Evolutionary conservation across 2,797 vertebrate species (phyloP).

Genomic region (Petrocephalus schoutedeni): DNA sequence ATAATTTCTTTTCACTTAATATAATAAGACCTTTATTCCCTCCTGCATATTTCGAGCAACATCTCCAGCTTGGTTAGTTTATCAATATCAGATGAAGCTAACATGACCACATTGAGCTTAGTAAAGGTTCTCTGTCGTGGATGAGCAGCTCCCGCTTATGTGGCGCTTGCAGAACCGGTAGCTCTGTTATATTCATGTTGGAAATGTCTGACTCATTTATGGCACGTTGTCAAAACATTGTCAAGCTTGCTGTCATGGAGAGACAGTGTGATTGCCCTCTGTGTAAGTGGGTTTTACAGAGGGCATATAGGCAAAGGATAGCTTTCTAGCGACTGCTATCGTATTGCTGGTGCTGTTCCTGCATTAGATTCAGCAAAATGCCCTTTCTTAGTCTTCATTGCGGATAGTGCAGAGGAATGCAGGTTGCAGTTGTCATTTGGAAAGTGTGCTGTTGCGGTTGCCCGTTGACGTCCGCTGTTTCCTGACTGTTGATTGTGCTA

Average conservation of each 20-base stretch:
- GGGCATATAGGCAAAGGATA: background rate
- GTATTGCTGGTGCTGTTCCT: background rate
- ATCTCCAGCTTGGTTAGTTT: background rate
- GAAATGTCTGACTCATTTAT: background rate
- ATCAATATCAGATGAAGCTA: background rate
- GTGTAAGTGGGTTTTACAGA: background rate
- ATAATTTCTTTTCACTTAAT: background rate
- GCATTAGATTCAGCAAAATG: background rate
- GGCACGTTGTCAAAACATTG: background rate
- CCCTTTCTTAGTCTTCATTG: background rate
- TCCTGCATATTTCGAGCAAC: background rate
- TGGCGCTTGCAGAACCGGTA: background rate
- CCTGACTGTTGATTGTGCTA: background rate
- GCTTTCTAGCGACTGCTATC: background rate
- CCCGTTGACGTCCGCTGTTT: background rate
- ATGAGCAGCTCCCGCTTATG: background rate
- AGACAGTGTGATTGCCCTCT: background rate
- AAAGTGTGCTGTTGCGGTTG: background rate
- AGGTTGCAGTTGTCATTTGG: background rate
- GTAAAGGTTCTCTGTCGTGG: background rate
- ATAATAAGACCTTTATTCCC: background rate
- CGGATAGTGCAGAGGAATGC: background rate
- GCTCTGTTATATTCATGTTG: background rate
- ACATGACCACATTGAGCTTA: background rate
- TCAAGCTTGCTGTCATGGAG: background rate